Evolutionary conservation across 2,797 vertebrate genomes (phyloP).

Genomic region (Apogon talboti): DNA sequence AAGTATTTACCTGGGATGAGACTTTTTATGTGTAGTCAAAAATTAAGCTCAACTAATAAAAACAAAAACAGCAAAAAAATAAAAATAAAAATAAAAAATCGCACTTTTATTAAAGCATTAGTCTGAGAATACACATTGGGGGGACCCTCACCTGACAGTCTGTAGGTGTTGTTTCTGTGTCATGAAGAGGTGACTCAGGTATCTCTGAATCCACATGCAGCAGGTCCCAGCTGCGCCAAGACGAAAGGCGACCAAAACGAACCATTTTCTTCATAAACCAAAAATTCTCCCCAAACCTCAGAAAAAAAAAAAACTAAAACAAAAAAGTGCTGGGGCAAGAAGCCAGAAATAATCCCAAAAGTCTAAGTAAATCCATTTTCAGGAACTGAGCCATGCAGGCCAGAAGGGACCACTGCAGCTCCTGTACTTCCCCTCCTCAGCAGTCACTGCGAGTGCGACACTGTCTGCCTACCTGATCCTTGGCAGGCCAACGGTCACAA

Average conservation of each 20-base stretch:
- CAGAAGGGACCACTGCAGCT: constrained; percentile 14
- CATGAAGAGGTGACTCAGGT: constrained; percentile 45
- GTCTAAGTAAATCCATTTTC: constrained; percentile 38
- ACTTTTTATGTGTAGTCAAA: neutral
- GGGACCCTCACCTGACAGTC: constrained; percentile 74
- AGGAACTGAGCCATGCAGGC: constrained; percentile 3
- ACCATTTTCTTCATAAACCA: constrained; percentile 66
- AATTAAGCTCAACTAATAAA: neutral
- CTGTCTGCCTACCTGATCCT: constrained; percentile 6
- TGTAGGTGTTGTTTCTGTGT: neutral
- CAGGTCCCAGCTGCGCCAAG: constrained; percentile 86
- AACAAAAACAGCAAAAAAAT: neutral
- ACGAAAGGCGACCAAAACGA: constrained; percentile 76
- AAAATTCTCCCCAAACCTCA: neutral
- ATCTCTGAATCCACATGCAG: constrained; percentile 74
- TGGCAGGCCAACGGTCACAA: constrained; percentile 57
- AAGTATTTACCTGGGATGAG: neutral
- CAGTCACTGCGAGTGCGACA: too few species aligned
- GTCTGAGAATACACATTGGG: neutral
- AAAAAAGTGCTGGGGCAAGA: neutral
- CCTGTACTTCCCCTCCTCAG: neutral
- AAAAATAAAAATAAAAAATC: too few species aligned
- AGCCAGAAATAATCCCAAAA: neutral
- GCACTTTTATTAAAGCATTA: neutral
- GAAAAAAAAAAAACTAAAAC: neutral